A percentile compares a stretch with the other conserved stretches of the same genome.
phyloP scores from a whole-genome alignment of 53 echinoderm and acorn worm genomes.

The Zoroaster sp. region DNA sequence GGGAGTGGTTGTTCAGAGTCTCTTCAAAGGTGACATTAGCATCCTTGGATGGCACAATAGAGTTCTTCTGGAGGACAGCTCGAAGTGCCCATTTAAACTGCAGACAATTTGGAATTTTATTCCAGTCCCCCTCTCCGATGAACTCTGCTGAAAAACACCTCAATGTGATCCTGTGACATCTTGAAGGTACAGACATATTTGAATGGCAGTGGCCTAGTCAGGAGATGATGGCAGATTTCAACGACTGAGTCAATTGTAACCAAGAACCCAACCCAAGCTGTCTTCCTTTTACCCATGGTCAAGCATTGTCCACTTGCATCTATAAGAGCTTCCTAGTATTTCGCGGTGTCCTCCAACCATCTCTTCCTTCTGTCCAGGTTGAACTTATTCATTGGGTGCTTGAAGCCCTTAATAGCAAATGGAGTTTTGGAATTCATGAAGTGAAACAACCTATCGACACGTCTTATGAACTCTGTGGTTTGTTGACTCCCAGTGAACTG shows the following conservation, averaged over 20 bases:
- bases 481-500: conserved; percentile 63
- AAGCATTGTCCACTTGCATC: conserved; percentile 9
- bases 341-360: conserved; percentile 11
- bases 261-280: conserved; percentile 50
- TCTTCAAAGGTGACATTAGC: conserved; percentile 49
- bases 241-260: conserved; percentile 47
- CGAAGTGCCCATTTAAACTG: conserved; percentile 77
- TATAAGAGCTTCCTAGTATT: conserved; percentile 40
- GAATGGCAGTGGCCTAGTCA: conserved; percentile 38
- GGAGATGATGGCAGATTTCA: conserved; percentile 47
- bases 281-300: conserved; percentile 34
- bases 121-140: conserved; percentile 44
- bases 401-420: conserved; percentile 39
- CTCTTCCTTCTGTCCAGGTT: conserved; percentile 23
- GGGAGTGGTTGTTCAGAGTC: conserved; percentile 20
- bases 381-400: conserved; percentile 46
- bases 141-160: conserved; percentile 64
- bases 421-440: conserved; percentile 56
- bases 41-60: conserved; percentile 38
- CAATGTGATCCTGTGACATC: conserved; percentile 66
- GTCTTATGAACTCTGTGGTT: conserved; percentile 71
- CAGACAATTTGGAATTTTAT: conserved; percentile 57
- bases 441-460: conserved; percentile 64
- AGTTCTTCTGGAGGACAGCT: conserved; percentile 56
- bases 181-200: conserved; percentile 60